A percentile compares a stretch with the other conserved stretches of the same genome.
Conservation (phyloP, 2,113 vertebrate genomes). For the Bos javanicus region DNA sequence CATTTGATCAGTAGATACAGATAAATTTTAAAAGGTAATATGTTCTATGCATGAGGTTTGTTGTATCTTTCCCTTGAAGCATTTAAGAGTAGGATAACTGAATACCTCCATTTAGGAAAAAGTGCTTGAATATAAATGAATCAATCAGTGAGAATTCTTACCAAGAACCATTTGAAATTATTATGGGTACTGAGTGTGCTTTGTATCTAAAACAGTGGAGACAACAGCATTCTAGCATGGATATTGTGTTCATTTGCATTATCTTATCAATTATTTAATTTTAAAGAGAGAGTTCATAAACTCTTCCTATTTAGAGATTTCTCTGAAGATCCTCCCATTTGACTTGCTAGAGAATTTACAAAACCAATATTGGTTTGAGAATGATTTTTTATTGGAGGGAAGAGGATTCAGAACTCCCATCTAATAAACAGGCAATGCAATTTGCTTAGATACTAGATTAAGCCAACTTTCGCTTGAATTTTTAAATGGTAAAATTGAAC, state of each 20-base stretch:
- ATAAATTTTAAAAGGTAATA: background rate
- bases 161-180: background rate
- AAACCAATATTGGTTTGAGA: background rate
- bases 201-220: background rate
- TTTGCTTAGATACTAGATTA: background rate
- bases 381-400: background rate
- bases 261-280: constrained; percentile 11
- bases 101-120: background rate
- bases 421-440: background rate
- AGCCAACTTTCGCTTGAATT: background rate
- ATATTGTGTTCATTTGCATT: background rate
- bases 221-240: background rate
- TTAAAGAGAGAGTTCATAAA: background rate
- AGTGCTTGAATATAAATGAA: background rate
- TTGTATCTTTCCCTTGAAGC: background rate
- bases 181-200: background rate
- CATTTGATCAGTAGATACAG: background rate
- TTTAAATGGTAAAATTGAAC: background rate
- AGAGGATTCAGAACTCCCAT: background rate
- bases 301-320: background rate
- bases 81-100: background rate
- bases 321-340: background rate
- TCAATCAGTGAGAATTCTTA: background rate
- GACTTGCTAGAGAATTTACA: background rate
- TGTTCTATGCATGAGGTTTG: background rate